A percentile compares a stretch with the other conserved stretches of the same genome.
Conservation (phyloP, 2,797 vertebrate species). For the Bryconaethiops microstoma region DNA sequence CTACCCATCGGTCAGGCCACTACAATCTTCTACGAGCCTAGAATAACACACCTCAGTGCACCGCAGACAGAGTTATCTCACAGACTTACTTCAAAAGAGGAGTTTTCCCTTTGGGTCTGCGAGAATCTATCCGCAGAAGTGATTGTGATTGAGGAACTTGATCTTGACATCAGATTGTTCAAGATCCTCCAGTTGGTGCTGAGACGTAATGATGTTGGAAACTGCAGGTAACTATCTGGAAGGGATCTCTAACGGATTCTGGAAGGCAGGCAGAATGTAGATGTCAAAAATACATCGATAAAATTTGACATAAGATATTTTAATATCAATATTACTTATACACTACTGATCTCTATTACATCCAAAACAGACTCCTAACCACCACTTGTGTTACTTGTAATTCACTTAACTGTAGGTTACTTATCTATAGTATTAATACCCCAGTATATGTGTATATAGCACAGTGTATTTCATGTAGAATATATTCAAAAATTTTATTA, state of each 20-base stretch:
- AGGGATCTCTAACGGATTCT: not conserved
- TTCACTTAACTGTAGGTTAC: no score
- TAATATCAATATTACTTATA: no score
- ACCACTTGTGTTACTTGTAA: no score
- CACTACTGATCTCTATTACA: no score
- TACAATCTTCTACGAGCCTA: conserved; percentile 37
- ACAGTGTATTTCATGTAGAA: no score
- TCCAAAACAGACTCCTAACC: no score
- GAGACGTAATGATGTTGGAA: conserved; percentile 4
- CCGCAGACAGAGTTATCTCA: conserved; percentile 41
- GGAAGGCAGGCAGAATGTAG: not conserved
- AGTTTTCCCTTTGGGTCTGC: conserved; percentile 17
- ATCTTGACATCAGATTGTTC: conserved; percentile 5
- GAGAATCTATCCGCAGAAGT: conserved; percentile 9
- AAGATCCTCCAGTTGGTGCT: not conserved
- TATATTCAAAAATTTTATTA: no score
- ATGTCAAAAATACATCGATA: not conserved
- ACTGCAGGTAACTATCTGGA: not conserved
- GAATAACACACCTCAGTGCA: conserved; percentile 44
- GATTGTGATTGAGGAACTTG: conserved; percentile 26
- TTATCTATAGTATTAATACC: no score
- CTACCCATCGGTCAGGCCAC: conserved; percentile 32
- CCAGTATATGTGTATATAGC: no score
- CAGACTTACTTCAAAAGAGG: conserved; percentile 21
- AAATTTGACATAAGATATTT: no score